A percentile compares a stretch with the other conserved stretches of the same genome.
Evolutionary conservation across 2,888 invertebrate species (phyloP).

Genomic region (Sarcophaga rosellei): DNA sequence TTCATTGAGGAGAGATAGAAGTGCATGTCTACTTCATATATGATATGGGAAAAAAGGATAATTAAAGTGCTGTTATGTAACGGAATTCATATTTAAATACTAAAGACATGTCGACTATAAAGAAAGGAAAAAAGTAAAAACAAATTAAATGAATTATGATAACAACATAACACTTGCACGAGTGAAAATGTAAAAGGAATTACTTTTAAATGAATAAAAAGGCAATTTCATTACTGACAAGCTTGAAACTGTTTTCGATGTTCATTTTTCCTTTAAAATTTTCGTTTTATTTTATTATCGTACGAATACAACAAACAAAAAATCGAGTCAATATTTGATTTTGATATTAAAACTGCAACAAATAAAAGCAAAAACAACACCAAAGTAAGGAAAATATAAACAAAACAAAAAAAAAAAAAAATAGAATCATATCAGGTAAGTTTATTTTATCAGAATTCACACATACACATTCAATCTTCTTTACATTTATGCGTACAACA

Average conservation of each 20-base stretch:
- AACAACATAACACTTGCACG: no score
- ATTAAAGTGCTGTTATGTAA: not conserved
- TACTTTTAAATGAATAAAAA: conserved; percentile 27
- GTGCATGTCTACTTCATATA: no score
- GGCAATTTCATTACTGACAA: conserved; percentile 25
- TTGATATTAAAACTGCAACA: not conserved
- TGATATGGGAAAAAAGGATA: no score
- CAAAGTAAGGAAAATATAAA: not conserved
- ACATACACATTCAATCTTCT: not conserved
- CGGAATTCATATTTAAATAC: not conserved
- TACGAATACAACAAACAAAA: not conserved
- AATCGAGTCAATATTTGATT: conserved; percentile 38
- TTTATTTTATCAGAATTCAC: conserved; percentile 16
- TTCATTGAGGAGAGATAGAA: no score
- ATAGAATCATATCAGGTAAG: conserved; percentile 30
- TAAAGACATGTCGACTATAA: not conserved
- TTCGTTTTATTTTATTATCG: no score
- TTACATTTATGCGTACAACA: not conserved
- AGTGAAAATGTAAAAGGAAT: conserved; percentile 34
- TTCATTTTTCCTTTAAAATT: not conserved
- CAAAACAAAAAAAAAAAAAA: no score
- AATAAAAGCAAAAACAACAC: not conserved
- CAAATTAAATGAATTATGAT: conserved; percentile 1
- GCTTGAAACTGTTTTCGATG: not conserved
- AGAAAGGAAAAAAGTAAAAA: conserved; percentile 2